Percentiles rank a stretch among this genome's conserved stretches.
Evolutionary conservation across 2,888 invertebrate species (phyloP).

Genomic region (Panopea generosa): DNA sequence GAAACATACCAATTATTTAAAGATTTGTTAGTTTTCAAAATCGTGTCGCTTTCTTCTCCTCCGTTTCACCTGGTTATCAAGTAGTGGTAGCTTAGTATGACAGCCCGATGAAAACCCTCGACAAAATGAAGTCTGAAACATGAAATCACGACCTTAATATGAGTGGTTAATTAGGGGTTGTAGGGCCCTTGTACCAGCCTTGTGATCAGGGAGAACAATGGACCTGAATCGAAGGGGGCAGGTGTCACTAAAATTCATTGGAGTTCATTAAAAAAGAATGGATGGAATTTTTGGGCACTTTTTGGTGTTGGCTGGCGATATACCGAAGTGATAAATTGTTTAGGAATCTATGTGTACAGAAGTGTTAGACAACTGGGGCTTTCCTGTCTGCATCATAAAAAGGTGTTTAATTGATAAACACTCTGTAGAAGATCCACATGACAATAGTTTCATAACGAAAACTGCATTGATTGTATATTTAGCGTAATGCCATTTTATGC

Average conservation of each 20-base stretch:
- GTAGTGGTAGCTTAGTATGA: constrained; percentile 7
- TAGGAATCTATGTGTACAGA: too few relatives aligned
- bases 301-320: too few relatives aligned
- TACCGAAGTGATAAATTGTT: too few relatives aligned
- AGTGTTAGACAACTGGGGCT: too few relatives aligned
- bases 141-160: constrained; percentile 32
- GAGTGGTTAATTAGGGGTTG: constrained; percentile 53
- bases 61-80: constrained; percentile 22
- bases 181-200: constrained; percentile 39
- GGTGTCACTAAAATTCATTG: constrained; percentile 27
- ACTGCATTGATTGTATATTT: too few relatives aligned
- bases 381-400: too few relatives aligned
- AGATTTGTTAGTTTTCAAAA: constrained; percentile 1
- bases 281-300: constrained; percentile 6
- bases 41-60: neutral
- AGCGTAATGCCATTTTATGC: too few relatives aligned
- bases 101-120: constrained; percentile 35
- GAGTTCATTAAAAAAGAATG: constrained; percentile 22
- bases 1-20: neutral
- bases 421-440: too few relatives aligned
- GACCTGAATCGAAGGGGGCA: neutral
- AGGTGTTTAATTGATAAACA: too few relatives aligned
- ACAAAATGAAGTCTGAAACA: constrained; percentile 36
- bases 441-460: too few relatives aligned
- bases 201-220: constrained; percentile 34